These are phyloP conservation scores for Rhagoletis zephyria DNA, from an alignment of 1,140 invertebrate genomes.

Conservation along the genomic window DNA sequence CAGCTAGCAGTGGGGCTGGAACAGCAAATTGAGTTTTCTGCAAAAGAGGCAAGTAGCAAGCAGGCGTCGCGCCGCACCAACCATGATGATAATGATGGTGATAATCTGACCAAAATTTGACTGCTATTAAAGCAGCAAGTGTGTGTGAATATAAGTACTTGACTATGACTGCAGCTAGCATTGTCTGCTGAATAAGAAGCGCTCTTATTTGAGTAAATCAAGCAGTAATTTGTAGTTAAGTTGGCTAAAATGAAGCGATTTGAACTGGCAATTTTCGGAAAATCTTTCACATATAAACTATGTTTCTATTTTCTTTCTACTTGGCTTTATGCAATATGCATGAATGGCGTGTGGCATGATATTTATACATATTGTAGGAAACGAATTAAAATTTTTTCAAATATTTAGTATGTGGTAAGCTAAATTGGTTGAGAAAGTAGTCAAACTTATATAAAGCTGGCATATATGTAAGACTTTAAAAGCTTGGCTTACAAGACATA, in stretches of 20 bases:
- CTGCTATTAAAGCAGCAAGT: not conserved
- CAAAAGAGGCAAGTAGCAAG: not conserved
- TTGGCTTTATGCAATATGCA: not conserved
- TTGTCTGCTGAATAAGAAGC: conserved; percentile 14
- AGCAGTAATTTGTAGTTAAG: conserved; percentile 54
- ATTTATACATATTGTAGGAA: no score
- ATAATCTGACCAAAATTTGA: conserved; percentile 42
- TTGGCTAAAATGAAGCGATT: conserved; percentile 40
- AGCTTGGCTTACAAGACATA: no score
- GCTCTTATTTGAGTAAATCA: conserved; percentile 51
- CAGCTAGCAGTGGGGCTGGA: not conserved
- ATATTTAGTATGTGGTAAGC: no score
- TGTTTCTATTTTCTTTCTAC: not conserved
- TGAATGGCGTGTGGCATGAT: no score
- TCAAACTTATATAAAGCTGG: no score
- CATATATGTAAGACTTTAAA: no score
- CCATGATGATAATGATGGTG: conserved; percentile 43
- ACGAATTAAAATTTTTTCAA: no score
- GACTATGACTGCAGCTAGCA: no score
- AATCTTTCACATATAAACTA: not conserved
- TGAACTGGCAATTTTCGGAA: conserved; percentile 38
- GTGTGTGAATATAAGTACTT: not conserved
- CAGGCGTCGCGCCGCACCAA: not conserved
- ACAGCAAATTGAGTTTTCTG: not conserved
- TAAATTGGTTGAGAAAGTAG: no score